A percentile compares a stretch with the other conserved stretches of the same genome.
Evolutionary conservation across 2,797 vertebrate species (phyloP).

Genomic region (Channa striata): DNA sequence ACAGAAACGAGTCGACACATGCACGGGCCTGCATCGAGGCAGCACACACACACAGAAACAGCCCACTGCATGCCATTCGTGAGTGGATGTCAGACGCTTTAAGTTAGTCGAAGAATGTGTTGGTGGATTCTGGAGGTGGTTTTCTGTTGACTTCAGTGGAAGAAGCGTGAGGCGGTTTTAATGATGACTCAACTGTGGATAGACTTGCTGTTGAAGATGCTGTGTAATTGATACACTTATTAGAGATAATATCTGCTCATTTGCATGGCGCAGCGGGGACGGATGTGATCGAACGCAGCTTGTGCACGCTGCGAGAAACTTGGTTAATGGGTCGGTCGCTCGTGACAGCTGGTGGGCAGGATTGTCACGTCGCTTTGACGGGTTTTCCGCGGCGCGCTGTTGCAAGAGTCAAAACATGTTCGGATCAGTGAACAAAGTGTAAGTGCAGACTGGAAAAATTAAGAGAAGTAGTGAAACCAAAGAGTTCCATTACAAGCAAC

Average conservation of each 20-base stretch:
- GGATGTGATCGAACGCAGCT: constrained; percentile 2
- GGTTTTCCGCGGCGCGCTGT: background rate
- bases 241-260: constrained; percentile 8
- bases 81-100: constrained; percentile 46
- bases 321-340: constrained; percentile 13
- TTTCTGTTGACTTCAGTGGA: constrained; percentile 27
- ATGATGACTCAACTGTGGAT: constrained; percentile 29
- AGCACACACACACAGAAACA: constrained; percentile 11
- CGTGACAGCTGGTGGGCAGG: constrained; percentile 8
- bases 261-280: constrained; percentile 5
- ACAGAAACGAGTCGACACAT: constrained; percentile 11
- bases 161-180: constrained; percentile 5
- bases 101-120: constrained; percentile 46
- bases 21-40: background rate
- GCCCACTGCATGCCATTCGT: constrained; percentile 42
- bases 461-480: no score
- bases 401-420: background rate
- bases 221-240: constrained; percentile 9
- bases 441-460: background rate
- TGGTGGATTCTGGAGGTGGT: constrained; percentile 50
- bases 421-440: background rate
- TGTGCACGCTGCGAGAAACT: background rate
- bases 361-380: background rate
- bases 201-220: background rate
- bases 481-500: background rate